Base-by-base conservation (phyloP, 2,797 vertebrate species). In the Enteromius thamalakanensis region DNA sequence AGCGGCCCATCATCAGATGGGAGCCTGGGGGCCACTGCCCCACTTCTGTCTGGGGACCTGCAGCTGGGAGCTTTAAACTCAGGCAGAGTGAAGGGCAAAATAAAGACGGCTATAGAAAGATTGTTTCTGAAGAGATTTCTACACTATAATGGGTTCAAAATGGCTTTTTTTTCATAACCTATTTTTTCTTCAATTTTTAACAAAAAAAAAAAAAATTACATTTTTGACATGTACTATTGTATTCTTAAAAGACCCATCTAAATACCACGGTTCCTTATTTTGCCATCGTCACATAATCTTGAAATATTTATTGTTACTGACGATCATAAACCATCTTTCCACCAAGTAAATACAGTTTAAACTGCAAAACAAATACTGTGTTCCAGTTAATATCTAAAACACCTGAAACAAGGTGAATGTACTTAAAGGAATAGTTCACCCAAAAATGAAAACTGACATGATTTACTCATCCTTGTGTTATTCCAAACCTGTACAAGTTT, bases 31-130 rank as follows among this genome's bases (percentile, higher is more conserved):
- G 85, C 76, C 32, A 15, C 70, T 86, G 85, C 65, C 85, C 81
- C 78, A 80, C 32, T 80, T 86, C 77, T 75, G 64, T 83, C 81
- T 80, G 81, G 85, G 77, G 81, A 81, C 49, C 80, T 51, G 76
- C 80, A 80, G 81, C 76, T 83, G 85, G 76, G 53, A 78, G 81
- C 81, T 76, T 42, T 9, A 51, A 75, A 51, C 58, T 75, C 29
- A 32, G 32, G 42, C n/a, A 12, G 12, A 34, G n/a, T 78, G 82
- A 83, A 83, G 82, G 82, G 15, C 82, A 62, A n/a, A 71, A 83
- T 58, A 71, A 71, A 79, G 69, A 83, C 29, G 11, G 26, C 79
- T 70, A 64, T 7, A 68, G 23, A 58, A 76, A 62, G 64, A 72
- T 62, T 26, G 53, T 71, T 80, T 60, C 53, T 40, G 45, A n/a